Percentiles rank a stretch among this genome's conserved stretches.
phyloP scores from a whole-genome alignment of 1,140 invertebrate species.

The Meteorus sp. region DNA sequence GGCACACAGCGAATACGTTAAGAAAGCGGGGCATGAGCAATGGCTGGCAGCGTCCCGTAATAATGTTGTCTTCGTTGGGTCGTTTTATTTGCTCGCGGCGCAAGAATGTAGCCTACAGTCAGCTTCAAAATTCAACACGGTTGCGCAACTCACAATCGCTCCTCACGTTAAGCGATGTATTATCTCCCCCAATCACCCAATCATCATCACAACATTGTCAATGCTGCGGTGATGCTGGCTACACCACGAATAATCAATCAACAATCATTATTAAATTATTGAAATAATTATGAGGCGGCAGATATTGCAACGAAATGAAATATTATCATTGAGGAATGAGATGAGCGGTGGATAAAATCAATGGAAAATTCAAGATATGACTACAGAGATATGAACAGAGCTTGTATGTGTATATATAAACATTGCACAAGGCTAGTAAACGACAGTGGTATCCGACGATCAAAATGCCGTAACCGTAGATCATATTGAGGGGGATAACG shows the following conservation, averaged over 20 bases:
- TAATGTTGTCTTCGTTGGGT: constrained; percentile 58
- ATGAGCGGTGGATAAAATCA: too few relatives aligned
- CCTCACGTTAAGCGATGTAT: constrained; percentile 17
- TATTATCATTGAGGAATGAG: too few relatives aligned
- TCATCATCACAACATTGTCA: not conserved
- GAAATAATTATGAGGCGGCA: too few relatives aligned
- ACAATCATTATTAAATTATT: too few relatives aligned
- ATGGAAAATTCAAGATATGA: too few relatives aligned
- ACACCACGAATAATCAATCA: too few relatives aligned
- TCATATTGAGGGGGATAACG: constrained; percentile 53
- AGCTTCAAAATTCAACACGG: constrained; percentile 51
- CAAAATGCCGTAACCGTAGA: constrained; percentile 55
- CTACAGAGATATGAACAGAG: not conserved
- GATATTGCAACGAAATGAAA: too few relatives aligned
- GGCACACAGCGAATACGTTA: constrained; percentile 42
- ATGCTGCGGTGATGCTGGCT: too few relatives aligned
- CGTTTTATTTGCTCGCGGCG: constrained; percentile 57
- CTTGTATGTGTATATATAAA: constrained; percentile 11
- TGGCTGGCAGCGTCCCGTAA: constrained; percentile 56
- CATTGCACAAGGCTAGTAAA: constrained; percentile 36
- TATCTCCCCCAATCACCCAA: not conserved
- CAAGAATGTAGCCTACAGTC: constrained; percentile 61
- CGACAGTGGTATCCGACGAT: constrained; percentile 52
- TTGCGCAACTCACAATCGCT: constrained; percentile 51
- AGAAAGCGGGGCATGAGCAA: constrained; percentile 57